Base-by-base conservation (phyloP, 2,113 vertebrate genomes). In the Tragelaphus buxtoni region DNA sequence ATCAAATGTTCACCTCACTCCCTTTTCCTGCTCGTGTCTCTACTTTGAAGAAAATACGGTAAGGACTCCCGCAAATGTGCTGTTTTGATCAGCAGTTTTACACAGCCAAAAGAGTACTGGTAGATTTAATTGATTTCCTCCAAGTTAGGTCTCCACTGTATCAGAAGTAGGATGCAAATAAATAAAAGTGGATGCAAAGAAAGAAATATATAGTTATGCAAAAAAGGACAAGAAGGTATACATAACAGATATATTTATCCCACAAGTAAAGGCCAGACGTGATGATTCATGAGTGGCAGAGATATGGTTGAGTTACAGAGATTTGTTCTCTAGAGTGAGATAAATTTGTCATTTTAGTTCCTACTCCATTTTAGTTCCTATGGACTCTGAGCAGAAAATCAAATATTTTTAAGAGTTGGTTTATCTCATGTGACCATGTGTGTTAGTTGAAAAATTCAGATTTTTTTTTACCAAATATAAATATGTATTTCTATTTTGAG, bases 161-260 rank as follows among this genome's bases (percentile, higher is more conserved):
- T 89, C 97, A 96, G 94, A 97, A 97, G 96, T 97, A 96, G 83
- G 80, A 77, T 81, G 83, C 98, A 96, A 97, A 97, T 98, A 98
- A 98, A 98, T 98, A 98, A 98, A 98, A 98, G 97, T 96, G 96
- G 97, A 98, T 98, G 98, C 97, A 98, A 98, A 97, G 88, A 49
- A 79, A 98, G 98, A 98, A 97, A 98, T 96, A 98, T 98, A 98
- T 96, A 96, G 97, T 97, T 96, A 98, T 61, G 96, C 96, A 88
- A 93, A 98, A 72, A 97, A 98, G 96, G 92, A 97, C 97, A 98
- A 97, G 96, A 98, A 97, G 97, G 92, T 97, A 91, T 98, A 98
- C 97, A 97, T 98, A 98, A 98, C 97, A 98, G 95, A 98, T 98
- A 98, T 98, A 98, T 98, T 98, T 98, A 98, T 98, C 98, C 98